Evolutionary conservation across 2,888 invertebrate species (phyloP).

Genomic region (Lepidocyrtinus sp.): DNA sequence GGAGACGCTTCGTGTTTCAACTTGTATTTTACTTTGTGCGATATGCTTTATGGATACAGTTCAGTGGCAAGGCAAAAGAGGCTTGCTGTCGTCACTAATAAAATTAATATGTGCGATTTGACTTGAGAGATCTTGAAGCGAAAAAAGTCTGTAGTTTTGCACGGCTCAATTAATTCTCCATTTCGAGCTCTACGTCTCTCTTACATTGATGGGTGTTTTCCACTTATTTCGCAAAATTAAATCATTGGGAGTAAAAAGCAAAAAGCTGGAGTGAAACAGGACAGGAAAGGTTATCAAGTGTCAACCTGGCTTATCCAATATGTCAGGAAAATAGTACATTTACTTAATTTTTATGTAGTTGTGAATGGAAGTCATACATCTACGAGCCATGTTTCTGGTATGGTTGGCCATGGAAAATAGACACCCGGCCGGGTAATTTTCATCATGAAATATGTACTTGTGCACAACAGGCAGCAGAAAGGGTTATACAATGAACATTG

Average conservation of each 20-base stretch:
- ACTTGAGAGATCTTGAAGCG: background rate
- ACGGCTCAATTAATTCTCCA: conserved; percentile 11
- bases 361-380: too few relatives aligned
- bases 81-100: conserved; percentile 3
- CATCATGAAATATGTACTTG: background rate
- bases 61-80: background rate
- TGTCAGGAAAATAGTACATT: background rate
- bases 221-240: background rate
- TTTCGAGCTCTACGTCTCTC: background rate
- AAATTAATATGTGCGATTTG: too few relatives aligned
- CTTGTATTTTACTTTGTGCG: conserved; percentile 5
- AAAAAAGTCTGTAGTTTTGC: background rate
- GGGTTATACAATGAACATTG: background rate
- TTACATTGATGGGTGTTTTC: background rate
- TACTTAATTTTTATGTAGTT: background rate
- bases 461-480: background rate
- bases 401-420: too few relatives aligned
- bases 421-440: conserved; percentile 16
- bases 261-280: background rate
- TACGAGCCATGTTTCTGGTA: too few relatives aligned
- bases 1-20: conserved; percentile 8
- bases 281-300: background rate
- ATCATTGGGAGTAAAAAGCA: background rate
- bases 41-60: conserved; percentile 18
- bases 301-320: background rate